Base-by-base conservation (phyloP, 2,113 vertebrate species). In the Ameiurus melas region DNA sequence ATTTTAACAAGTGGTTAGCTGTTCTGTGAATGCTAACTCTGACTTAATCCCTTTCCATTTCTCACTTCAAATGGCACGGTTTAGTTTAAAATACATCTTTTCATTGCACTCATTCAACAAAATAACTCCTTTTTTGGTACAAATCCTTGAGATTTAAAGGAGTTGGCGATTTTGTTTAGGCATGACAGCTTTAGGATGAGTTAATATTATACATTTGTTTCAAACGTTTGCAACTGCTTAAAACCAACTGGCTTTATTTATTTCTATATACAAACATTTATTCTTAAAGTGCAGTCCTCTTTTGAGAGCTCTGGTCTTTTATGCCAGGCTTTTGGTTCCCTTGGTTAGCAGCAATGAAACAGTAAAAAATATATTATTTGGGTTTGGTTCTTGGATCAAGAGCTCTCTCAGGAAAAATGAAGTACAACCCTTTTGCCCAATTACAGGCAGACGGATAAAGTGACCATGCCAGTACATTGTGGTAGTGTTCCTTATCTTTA, bases 11-110 rank as follows among this genome's bases (percentile, higher is more conserved):
- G 51, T 16, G 20, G 20, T 85, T 51, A 36, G 47, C 53, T 75
- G 16, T 12, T n/a, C n/a, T 33, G 12, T 70, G 51, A 25, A 60
- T 75, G 43, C 43, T 84, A 36, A 66, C 68, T 64, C 13, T 17
- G 70, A 51, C 57, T 47, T 73, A 62, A 62, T 17, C 55, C 19
- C 71, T 66, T 58, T 17, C 13, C 33, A 17, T 60, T 71, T 87
- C 17, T 43, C 43, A 53, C 53, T 70, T 53, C 55, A 51, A 75
- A 86, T 20, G 55, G 5, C 7, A 27, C 14, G 0, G 16, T 53
- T 84, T n/a, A 81, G 12, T 55, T 39, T 89, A 25, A 51, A 47
- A 83, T n/a, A 75, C 39, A 62, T 83, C 66, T 12, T 82, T 82
- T 58, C 30, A 64, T 62, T 83, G 77, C 5, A 64, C 3, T 57